phyloP scores from a whole-genome alignment of 1,140 invertebrate species.

The Choristoneura fumiferana region DNA sequence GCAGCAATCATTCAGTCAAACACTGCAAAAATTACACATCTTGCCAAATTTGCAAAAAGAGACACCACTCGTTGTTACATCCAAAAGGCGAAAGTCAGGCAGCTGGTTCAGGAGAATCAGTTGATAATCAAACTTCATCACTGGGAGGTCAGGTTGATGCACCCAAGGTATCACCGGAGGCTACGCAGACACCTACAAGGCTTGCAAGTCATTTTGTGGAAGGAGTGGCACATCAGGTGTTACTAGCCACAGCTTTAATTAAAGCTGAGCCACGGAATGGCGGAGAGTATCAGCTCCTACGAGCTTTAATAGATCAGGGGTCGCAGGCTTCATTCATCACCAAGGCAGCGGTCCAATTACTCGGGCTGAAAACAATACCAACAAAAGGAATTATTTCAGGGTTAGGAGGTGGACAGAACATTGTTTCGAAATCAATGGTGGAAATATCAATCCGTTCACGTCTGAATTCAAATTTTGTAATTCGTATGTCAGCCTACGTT shows the following conservation, averaged over 20 bases:
- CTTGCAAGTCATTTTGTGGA: conserved; percentile 13
- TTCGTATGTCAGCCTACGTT: conserved; percentile 27
- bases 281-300: conserved; percentile 7
- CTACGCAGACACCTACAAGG: conserved; percentile 9
- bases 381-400: conserved; percentile 22
- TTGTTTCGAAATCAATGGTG: conserved; percentile 25
- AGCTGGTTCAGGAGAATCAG: not conserved
- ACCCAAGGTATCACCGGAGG: not conserved
- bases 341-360: conserved; percentile 28
- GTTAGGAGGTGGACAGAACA: conserved; percentile 19
- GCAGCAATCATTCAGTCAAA: no score
- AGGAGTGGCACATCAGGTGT: conserved; percentile 23
- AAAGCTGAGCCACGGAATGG: conserved; percentile 20
- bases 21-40: no score
- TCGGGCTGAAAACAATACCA: conserved; percentile 26
- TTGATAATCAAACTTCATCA: conserved; percentile 4
- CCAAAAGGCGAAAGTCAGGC: not conserved
- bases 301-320: conserved; percentile 28
- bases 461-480: conserved; percentile 25
- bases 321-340: conserved; percentile 34
- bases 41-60: conserved; percentile 25
- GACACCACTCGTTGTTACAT: conserved; percentile 27
- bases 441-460: conserved; percentile 26
- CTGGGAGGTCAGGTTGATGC: not conserved
- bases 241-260: conserved; percentile 34